Percentiles rank a stretch among this genome's conserved stretches.
These are phyloP conservation scores for Scophthalmus maximus DNA, from an alignment of 2,113 vertebrate species.

Conservation along the genomic window DNA sequence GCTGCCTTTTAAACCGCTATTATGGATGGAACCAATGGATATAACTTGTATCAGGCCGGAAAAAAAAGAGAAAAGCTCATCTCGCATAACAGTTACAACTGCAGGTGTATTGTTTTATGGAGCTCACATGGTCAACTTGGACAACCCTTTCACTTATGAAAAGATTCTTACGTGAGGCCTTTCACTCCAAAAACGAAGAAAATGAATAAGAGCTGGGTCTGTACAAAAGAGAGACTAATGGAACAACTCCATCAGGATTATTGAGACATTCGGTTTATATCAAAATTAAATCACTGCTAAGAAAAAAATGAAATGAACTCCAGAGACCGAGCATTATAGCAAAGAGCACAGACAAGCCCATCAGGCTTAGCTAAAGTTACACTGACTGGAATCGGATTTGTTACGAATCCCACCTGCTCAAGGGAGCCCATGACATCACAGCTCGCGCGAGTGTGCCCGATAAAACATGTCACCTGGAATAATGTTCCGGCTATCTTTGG, in stretches of 20 bases:
- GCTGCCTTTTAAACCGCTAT: no score
- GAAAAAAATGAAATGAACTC: conserved; percentile 15
- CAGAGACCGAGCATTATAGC: background rate
- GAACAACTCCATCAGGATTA: background rate
- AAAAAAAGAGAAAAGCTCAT: no score
- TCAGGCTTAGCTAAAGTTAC: conserved; percentile 11
- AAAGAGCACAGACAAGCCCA: conserved; percentile 5
- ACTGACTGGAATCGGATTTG: conserved; percentile 6
- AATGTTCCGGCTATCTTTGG: background rate
- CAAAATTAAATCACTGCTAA: background rate
- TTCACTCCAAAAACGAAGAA: background rate
- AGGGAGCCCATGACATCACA: background rate
- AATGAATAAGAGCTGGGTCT: background rate
- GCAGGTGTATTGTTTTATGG: background rate
- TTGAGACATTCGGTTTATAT: background rate
- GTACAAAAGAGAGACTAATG: conserved; percentile 2
- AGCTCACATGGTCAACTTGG: no score
- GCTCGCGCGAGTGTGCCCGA: background rate
- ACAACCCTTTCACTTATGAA: background rate
- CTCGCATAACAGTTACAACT: no score
- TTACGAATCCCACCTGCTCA: conserved; percentile 4
- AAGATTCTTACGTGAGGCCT: no score
- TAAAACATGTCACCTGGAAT: background rate
- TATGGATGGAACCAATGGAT: no score
- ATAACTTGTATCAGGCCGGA: no score